Evolutionary conservation across 2,113 vertebrate species (phyloP), one percentile per base, ranked within the genome.

Genomic region (Spea multiplicata): DNA sequence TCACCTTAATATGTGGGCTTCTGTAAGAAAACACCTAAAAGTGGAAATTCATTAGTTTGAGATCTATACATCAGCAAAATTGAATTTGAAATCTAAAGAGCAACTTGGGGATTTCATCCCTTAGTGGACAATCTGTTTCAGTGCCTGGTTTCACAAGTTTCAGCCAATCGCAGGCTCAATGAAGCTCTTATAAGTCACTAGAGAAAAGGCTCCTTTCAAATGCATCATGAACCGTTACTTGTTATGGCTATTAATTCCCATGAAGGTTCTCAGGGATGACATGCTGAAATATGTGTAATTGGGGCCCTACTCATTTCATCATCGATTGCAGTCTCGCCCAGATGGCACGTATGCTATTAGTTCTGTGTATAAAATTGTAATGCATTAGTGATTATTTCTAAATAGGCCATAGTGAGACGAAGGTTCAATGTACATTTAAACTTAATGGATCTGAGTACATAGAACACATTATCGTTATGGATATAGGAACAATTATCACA

Each of bases 11-110:
- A 55, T 76, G 13, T 50, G 55, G 49, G n/a, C 44, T 64, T 72
- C 79, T 71, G 61, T 53, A 66, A 77, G 76, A 79, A 75, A 9
- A 16, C 7, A 89, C 87, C 90, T 88, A 90, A 85, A 86, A 86
- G 82, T 86, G 90, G 83, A 88, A 89, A 85, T 84, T 86, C 88
- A 82, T 88, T 88, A 83, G 83, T 83, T 77, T 82, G 83, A 84
- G 82, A 83, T 81, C 84, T 83, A 86, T 79, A 85, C 75, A 86
- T 84, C 86, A 88, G 87, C 78, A 87, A 91, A 94, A 92, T 83
- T 86, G 85, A 88, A 82, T 89, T 85, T 89, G 89, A 93, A 92
- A 90, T 86, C 87, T 84, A 92, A 93, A 94, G 84, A 91, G 84
- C 85, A 88, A 85, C 84, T 85, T 79, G 84, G 89, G 87, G 88